phyloP scores from a whole-genome alignment of 2,797 vertebrate genomes.

The Sebastes taczanowskii region DNA sequence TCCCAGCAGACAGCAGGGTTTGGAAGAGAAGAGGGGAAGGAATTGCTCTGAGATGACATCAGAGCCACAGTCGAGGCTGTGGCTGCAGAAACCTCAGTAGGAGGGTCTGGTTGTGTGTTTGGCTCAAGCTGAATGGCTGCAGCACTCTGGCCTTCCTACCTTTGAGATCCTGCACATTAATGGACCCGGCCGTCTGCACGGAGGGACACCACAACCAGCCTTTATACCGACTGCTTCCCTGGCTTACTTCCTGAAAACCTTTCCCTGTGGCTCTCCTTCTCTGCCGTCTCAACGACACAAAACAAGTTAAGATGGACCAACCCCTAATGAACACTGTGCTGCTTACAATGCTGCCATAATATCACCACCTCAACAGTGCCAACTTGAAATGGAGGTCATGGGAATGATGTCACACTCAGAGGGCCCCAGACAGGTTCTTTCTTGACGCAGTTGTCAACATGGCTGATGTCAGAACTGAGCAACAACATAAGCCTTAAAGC shows the following conservation, averaged over 20 bases:
- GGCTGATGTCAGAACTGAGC: neutral
- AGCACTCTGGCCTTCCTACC: conserved; percentile 33
- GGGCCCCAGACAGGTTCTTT: neutral
- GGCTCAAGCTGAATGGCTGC: conserved; percentile 61
- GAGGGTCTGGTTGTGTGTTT: conserved; percentile 54
- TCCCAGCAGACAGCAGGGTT: conserved; percentile 24
- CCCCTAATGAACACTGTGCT: neutral
- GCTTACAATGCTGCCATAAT: neutral
- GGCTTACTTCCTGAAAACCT: conserved; percentile 21
- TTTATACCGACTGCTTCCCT: conserved; percentile 10
- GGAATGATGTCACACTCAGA: neutral
- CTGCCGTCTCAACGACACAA: neutral
- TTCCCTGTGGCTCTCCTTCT: neutral
- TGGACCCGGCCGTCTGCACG: conserved; percentile 4
- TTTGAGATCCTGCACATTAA: conserved; percentile 44
- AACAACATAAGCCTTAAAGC: neutral
- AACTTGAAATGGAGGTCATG: neutral
- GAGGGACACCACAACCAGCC: conserved; percentile 7
- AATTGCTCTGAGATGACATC: conserved; percentile 70
- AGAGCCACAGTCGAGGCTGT: conserved; percentile 51
- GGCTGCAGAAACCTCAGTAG: conserved; percentile 57
- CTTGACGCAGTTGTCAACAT: neutral
- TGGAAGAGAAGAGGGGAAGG: conserved; percentile 32
- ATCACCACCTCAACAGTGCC: neutral
- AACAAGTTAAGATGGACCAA: neutral